Percentiles rank a stretch among this genome's conserved stretches.
Conservation (phyloP, 2,888 invertebrate genomes). For the Myathropa florea region DNA sequence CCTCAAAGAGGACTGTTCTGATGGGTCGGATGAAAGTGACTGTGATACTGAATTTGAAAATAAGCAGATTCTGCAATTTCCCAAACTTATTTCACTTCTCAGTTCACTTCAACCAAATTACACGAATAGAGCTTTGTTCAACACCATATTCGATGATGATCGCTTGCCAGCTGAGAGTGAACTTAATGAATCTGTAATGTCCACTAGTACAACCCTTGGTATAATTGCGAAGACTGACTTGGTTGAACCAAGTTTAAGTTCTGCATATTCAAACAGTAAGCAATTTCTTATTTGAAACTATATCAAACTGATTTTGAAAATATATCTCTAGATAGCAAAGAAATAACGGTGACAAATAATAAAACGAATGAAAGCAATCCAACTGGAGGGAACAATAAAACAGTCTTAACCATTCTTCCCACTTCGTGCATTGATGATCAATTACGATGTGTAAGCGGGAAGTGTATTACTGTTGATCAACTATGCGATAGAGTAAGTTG, state of each 20-base stretch:
- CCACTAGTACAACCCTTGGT: not conserved
- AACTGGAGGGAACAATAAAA: slow-evolving; percentile 40
- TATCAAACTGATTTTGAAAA: no score
- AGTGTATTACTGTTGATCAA: slow-evolving; percentile 84
- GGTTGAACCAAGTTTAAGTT: not conserved
- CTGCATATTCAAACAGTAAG: no score
- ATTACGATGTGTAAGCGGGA: slow-evolving; percentile 84
- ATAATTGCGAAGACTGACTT: not conserved
- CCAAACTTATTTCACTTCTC: slow-evolving; percentile 77
- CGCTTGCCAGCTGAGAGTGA: slow-evolving; percentile 69
- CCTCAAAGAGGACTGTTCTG: slow-evolving; percentile 83
- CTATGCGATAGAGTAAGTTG: slow-evolving; percentile 82
- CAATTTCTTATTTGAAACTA: no score
- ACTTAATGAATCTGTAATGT: slow-evolving; percentile 66
- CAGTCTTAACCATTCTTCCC: not conserved
- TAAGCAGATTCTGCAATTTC: slow-evolving; percentile 72
- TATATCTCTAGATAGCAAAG: no score
- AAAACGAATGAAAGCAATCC: not conserved
- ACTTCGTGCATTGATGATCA: slow-evolving; percentile 81
- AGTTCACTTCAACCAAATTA: slow-evolving; percentile 78
- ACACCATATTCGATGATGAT: slow-evolving; percentile 73
- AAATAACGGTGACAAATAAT: not conserved
- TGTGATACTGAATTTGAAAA: slow-evolving; percentile 81
- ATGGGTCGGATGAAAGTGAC: slow-evolving; percentile 84
- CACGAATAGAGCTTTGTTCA: slow-evolving; percentile 75